phyloP scores from a whole-genome alignment of 53 echinoderm and acorn worm genomes.

The Crossaster papposus region DNA sequence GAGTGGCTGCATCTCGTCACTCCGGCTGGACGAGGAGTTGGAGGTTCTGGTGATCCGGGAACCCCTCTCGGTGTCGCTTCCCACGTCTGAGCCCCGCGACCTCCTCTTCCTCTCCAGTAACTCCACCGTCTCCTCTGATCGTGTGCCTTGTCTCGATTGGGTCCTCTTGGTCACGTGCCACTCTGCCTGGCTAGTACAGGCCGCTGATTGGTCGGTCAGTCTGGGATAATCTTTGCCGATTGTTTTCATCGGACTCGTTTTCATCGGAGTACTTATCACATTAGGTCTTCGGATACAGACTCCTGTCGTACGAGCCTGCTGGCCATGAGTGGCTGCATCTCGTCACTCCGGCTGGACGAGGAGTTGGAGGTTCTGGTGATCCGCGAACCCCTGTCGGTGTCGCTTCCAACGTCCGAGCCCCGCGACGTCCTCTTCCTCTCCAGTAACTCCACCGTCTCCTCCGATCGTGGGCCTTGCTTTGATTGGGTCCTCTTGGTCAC shows the following conservation, averaged over 20 bases:
- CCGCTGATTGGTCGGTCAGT: no score
- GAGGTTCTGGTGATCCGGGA: slow-evolving; percentile 33
- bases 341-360: slow-evolving; percentile 60
- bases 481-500: slow-evolving; percentile 1
- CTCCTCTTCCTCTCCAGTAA: slow-evolving; percentile 46
- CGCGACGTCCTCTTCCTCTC: slow-evolving; percentile 45
- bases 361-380: slow-evolving; percentile 40
- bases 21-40: slow-evolving; percentile 47
- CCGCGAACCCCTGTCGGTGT: slow-evolving; percentile 39
- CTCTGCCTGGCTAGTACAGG: no score
- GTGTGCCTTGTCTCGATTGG: background rate
- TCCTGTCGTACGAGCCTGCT: slow-evolving; percentile 25
- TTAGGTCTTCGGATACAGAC: slow-evolving; percentile 23
- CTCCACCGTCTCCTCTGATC: slow-evolving; percentile 39
- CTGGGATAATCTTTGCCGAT: no score
- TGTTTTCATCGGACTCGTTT: no score
- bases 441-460: slow-evolving; percentile 33
- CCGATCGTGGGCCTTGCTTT: background rate
- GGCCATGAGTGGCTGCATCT: slow-evolving; percentile 53
- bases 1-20: slow-evolving; percentile 64
- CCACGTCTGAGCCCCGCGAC: slow-evolving; percentile 55
- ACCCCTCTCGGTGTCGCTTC: slow-evolving; percentile 54
- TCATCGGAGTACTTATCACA: background rate
- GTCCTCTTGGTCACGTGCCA: no score
- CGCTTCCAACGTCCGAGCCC: slow-evolving; percentile 61